A percentile compares a stretch with the other conserved stretches of the same genome.
These are phyloP conservation scores for Elysia chlorotica DNA, from an alignment of 1,140 invertebrate species.

Conservation along the genomic window DNA sequence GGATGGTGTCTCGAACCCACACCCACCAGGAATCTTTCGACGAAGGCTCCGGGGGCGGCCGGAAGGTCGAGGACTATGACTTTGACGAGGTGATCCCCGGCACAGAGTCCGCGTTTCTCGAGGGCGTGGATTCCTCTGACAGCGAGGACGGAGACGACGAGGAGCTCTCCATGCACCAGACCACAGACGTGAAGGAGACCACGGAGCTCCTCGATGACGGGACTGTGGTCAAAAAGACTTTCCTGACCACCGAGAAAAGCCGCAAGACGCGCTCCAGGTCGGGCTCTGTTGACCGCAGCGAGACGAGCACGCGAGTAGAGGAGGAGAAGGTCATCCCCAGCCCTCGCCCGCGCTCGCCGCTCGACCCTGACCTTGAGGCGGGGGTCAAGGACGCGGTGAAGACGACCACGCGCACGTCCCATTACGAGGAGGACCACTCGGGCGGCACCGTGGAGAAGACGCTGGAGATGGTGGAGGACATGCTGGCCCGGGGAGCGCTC, in stretches of 20 bases:
- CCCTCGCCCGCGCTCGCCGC: slow-evolving; percentile 21
- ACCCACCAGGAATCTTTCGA: slow-evolving; percentile 49
- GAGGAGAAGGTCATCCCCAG: slow-evolving; percentile 34
- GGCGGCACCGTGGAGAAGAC: slow-evolving; percentile 27
- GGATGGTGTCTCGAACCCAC: slow-evolving; percentile 46
- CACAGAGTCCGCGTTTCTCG: slow-evolving; percentile 47
- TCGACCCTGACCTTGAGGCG: slow-evolving; percentile 11
- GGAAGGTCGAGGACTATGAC: slow-evolving; percentile 35
- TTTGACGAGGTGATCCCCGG: slow-evolving; percentile 53
- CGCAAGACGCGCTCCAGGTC: slow-evolving; percentile 30
- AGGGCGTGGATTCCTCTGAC: slow-evolving; percentile 16
- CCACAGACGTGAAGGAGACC: slow-evolving; percentile 35
- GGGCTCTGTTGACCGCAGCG: slow-evolving; percentile 33
- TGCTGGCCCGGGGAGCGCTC: slow-evolving; percentile 16
- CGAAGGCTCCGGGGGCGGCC: slow-evolving; percentile 30
- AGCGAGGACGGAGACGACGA: slow-evolving; percentile 38
- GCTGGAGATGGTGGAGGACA: slow-evolving; percentile 26
- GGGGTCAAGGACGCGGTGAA: slow-evolving; percentile 26
- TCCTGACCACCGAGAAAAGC: slow-evolving; percentile 34
- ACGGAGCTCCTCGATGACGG: slow-evolving; percentile 50
- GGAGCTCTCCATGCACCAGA: slow-evolving; percentile 3
- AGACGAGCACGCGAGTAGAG: slow-evolving; percentile 11
- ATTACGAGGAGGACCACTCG: slow-evolving; percentile 26
- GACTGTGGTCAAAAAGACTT: slow-evolving; percentile 38
- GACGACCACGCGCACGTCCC: slow-evolving; percentile 27